These are phyloP conservation scores for Orthosia gracilis DNA, from an alignment of 2,888 invertebrate genomes.

Conservation along the genomic window DNA sequence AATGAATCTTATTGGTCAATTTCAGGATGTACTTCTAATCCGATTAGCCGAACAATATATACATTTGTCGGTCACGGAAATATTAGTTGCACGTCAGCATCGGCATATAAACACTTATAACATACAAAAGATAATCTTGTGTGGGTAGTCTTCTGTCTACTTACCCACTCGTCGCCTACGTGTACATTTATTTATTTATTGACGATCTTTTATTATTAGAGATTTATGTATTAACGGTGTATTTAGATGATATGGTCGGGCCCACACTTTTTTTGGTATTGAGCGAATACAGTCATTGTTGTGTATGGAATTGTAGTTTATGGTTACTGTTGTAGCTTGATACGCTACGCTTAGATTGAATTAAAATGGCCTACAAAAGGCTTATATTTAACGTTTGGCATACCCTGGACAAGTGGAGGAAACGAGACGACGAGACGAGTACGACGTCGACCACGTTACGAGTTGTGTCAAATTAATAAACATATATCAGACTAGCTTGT, in stretches of 20 bases:
- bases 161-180: conserved; percentile 58
- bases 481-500: too few species aligned
- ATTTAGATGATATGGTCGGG: conserved; percentile 24
- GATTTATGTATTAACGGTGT: conserved; percentile 58
- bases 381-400: neutral
- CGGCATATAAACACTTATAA: conserved; percentile 46
- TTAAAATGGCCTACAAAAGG: neutral
- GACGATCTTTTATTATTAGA: conserved; percentile 44
- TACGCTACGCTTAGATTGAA: neutral
- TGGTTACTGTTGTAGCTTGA: neutral
- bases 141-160: conserved; percentile 48
- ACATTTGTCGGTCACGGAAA: conserved; percentile 27
- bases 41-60: conserved; percentile 34
- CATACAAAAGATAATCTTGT: conserved; percentile 41
- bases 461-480: too few species aligned
- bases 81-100: conserved; percentile 30
- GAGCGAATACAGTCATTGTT: neutral
- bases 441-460: too few species aligned
- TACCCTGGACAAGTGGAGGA: too few species aligned
- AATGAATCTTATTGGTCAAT: conserved; percentile 21
- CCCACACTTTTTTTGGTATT: conserved; percentile 36
- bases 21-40: conserved; percentile 29
- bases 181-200: conserved; percentile 52
- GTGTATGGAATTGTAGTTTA: neutral
- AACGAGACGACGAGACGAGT: too few species aligned